These are phyloP conservation scores for Linepithema humile DNA, from an alignment of 1,140 invertebrate species.

Conservation along the genomic window DNA sequence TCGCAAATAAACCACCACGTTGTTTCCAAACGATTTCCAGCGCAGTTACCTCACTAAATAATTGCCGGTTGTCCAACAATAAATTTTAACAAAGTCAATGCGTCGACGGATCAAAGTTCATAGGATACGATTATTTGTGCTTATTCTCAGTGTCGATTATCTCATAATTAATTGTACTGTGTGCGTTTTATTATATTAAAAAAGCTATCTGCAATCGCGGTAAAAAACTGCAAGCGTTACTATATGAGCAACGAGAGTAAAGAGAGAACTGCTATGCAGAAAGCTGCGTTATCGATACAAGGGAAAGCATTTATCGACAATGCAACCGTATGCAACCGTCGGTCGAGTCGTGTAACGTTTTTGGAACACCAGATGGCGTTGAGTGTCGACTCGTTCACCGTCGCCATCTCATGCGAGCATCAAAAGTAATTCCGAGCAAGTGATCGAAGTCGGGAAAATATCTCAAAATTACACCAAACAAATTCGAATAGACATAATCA, in stretches of 20 bases:
- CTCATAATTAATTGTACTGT: background rate
- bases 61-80: background rate
- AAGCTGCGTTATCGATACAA: conserved; percentile 53
- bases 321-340: background rate
- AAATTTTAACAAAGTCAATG: background rate
- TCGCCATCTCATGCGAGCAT: conserved; percentile 27
- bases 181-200: background rate
- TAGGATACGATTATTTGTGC: background rate
- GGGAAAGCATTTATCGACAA: conserved; percentile 2
- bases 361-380: conserved; percentile 22
- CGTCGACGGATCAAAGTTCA: background rate
- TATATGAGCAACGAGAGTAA: background rate
- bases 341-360: background rate
- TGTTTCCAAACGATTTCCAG: conserved; percentile 25
- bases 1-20: conserved; percentile 1
- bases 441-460: background rate
- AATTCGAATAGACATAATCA: too few species aligned
- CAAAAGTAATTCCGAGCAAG: too few species aligned
- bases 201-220: background rate
- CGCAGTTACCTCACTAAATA: background rate
- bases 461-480: too few species aligned
- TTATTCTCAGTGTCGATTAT: background rate
- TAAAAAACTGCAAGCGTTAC: background rate
- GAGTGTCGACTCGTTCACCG: background rate
- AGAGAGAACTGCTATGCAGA: background rate